These are phyloP conservation scores for Platypus cylindrus DNA, from an alignment of 2,888 invertebrate genomes.

Conservation along the genomic window DNA sequence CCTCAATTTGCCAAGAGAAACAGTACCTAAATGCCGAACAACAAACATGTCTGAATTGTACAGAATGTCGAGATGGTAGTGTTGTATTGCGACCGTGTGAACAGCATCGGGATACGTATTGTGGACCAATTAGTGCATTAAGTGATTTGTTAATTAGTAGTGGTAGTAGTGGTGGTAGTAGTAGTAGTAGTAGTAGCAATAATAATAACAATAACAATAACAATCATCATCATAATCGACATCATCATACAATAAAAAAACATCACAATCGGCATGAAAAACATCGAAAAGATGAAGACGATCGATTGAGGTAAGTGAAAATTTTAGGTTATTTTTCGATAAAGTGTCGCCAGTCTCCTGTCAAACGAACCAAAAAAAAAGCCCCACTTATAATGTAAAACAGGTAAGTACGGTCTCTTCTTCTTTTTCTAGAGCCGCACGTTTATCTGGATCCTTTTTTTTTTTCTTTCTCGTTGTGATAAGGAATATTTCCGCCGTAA, in stretches of 20 bases:
- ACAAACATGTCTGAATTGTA: constrained; percentile 56
- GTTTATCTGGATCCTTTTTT: too few relatives aligned
- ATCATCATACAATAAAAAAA: too few relatives aligned
- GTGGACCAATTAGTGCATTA: constrained; percentile 43
- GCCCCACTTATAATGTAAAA: too few relatives aligned
- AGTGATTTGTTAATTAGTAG: constrained; percentile 16
- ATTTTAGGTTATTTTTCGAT: background rate
- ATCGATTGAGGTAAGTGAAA: constrained; percentile 8
- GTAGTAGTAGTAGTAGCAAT: constrained; percentile 2
- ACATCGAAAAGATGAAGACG: constrained; percentile 9
- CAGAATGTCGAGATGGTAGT: constrained; percentile 48
- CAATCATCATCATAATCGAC: constrained; percentile 11
- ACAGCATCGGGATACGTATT: constrained; percentile 60
- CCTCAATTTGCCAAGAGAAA: constrained; percentile 32
- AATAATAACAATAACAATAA: constrained; percentile 10
- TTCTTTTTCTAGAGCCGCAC: too few relatives aligned
- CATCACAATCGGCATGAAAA: constrained; percentile 11
- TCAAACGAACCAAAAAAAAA: background rate
- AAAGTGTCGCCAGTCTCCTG: background rate
- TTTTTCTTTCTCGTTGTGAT: too few relatives aligned
- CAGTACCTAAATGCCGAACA: constrained; percentile 58
- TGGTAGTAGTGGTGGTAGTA: constrained; percentile 5
- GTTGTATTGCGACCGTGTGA: constrained; percentile 63
- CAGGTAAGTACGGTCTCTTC: too few relatives aligned
- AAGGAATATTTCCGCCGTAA: too few relatives aligned